A percentile compares a stretch with the other conserved stretches of the same genome.
Evolutionary conservation across 2,113 vertebrate species (phyloP).

Genomic region (Solea senegalensis): DNA sequence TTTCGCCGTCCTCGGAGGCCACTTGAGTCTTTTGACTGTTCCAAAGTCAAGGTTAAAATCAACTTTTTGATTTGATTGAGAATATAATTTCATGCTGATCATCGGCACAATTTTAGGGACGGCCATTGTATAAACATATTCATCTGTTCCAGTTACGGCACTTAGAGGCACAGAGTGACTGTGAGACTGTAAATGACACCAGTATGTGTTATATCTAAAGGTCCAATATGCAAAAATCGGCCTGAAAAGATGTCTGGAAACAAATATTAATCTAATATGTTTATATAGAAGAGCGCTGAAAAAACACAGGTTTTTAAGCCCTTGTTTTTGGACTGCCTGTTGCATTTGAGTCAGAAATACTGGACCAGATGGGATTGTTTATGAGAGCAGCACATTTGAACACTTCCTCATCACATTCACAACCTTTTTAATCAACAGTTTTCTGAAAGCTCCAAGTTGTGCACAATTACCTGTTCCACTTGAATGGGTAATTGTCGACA

Average conservation of each 20-base stretch:
- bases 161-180: constrained; percentile 12
- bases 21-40: neutral
- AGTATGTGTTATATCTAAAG: neutral
- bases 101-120: constrained; percentile 32
- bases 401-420: too few relatives aligned
- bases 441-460: too few relatives aligned
- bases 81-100: constrained; percentile 44
- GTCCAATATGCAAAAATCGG: neutral
- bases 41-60: constrained; percentile 27
- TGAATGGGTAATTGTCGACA: too few relatives aligned
- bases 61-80: constrained; percentile 30
- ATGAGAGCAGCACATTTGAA: too few relatives aligned
- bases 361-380: too few relatives aligned
- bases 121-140: constrained; percentile 39
- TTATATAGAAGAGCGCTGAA: too few relatives aligned
- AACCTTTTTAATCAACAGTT: too few relatives aligned
- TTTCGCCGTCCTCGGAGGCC: neutral
- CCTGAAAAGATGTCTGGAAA: neutral
- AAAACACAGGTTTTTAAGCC: too few relatives aligned
- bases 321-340: too few relatives aligned
- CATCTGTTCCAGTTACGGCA: constrained; percentile 33
- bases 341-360: too few relatives aligned
- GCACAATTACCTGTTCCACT: too few relatives aligned
- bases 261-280: neutral
- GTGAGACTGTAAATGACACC: constrained; percentile 17